Percentiles rank a stretch among this genome's conserved stretches.
phyloP scores from a whole-genome alignment of 2,888 invertebrate genomes.

The Tipula confusa region DNA sequence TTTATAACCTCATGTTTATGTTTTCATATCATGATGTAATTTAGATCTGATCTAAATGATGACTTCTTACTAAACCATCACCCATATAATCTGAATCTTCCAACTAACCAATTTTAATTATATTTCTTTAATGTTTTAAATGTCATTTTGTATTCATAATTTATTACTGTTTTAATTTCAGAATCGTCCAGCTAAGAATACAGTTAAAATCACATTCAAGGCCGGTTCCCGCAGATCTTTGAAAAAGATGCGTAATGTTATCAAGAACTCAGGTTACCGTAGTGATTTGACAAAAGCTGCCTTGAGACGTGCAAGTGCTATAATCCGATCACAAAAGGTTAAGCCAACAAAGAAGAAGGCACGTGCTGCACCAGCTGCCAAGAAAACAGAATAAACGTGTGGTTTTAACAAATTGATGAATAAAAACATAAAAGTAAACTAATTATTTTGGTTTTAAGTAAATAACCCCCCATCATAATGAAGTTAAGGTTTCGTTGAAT shows the following conservation, averaged over 20 bases:
- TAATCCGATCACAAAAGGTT: conserved; percentile 86
- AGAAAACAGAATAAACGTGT: conserved; percentile 71
- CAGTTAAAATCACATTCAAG: conserved; percentile 76
- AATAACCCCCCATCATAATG: too few species aligned
- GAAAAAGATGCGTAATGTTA: conserved; percentile 63
- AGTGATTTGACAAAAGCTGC: conserved; percentile 62
- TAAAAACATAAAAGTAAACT: neutral
- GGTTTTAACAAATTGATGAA: neutral
- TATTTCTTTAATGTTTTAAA: neutral
- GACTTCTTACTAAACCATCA: conserved; percentile 33
- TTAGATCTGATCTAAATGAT: conserved; percentile 32
- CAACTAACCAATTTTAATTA: too few species aligned
- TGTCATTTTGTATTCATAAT: neutral
- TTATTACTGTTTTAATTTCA: conserved; percentile 38
- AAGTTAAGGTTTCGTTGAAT: too few species aligned
- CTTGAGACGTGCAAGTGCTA: conserved; percentile 87
- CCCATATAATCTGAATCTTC: conserved; percentile 32
- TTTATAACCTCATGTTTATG: neutral
- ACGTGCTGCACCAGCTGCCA: conserved; percentile 52
- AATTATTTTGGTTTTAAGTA: neutral
- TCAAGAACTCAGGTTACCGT: neutral
- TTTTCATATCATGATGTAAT: conserved; percentile 31
- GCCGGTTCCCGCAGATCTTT: conserved; percentile 83
- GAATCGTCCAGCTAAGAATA: conserved; percentile 74
- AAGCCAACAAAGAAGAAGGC: conserved; percentile 67